Conservation (phyloP, 2,888 invertebrate genomes). For the Hydriomena furcata region DNA sequence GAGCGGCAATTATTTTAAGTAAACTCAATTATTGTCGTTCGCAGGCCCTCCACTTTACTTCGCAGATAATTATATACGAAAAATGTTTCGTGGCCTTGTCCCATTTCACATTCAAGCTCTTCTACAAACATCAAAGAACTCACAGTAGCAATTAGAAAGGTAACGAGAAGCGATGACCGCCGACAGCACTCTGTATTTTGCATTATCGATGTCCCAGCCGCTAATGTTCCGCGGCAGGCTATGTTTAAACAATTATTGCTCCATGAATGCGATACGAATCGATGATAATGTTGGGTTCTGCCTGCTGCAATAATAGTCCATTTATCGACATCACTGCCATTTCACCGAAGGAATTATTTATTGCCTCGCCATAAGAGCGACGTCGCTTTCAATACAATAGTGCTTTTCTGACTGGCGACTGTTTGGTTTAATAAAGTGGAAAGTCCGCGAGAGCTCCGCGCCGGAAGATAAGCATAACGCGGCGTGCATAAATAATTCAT, state of each 20-base stretch:
- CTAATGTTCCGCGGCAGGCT: slow-evolving; percentile 69
- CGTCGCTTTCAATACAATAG: slow-evolving; percentile 72
- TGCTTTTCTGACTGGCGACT: slow-evolving; percentile 61
- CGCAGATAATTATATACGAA: slow-evolving; percentile 51
- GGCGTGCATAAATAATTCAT: slow-evolving; percentile 76
- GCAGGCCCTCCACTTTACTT: slow-evolving; percentile 51
- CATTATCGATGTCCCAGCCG: slow-evolving; percentile 69
- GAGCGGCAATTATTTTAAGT: slow-evolving; percentile 70
- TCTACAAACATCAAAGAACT: slow-evolving; percentile 40
- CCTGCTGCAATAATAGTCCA: slow-evolving; percentile 78
- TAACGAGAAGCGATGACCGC: slow-evolving; percentile 53
- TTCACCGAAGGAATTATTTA: slow-evolving; percentile 76
- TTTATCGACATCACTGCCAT: slow-evolving; percentile 76
- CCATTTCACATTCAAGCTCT: slow-evolving; percentile 44
- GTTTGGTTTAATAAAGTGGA: slow-evolving; percentile 75
- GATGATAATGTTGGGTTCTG: slow-evolving; percentile 78
- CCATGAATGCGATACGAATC: slow-evolving; percentile 75
- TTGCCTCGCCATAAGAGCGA: slow-evolving; percentile 68
- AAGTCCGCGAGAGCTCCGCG: slow-evolving; percentile 52
- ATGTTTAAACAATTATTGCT: slow-evolving; percentile 80
- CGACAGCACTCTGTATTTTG: slow-evolving; percentile 51
- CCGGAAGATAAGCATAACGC: slow-evolving; percentile 65
- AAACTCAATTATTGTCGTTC: slow-evolving; percentile 64
- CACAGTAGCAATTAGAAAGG: slow-evolving; percentile 58
- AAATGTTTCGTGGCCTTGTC: slow-evolving; percentile 52